A percentile compares a stretch with the other conserved stretches of the same genome.
Evolutionary conservation across 2,113 vertebrate genomes (phyloP).

Genomic region (Orycteropus afer): DNA sequence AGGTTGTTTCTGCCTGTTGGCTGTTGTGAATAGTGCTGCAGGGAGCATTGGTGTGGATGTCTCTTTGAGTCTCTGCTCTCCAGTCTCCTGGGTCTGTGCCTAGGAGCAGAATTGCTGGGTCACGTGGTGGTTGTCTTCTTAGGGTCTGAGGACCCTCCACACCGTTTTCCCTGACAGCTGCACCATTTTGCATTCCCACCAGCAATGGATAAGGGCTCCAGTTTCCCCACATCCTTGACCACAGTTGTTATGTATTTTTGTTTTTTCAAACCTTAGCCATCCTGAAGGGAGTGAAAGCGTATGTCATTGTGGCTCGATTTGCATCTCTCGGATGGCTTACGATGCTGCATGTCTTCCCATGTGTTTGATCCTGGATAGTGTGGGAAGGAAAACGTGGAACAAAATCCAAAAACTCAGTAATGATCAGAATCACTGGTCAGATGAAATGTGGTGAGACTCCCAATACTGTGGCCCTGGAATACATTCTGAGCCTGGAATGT

Average conservation of each 20-base stretch:
- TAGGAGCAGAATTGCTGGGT: neutral
- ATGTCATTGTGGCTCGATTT: neutral
- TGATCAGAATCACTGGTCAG: too few species aligned
- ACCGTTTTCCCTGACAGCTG: neutral
- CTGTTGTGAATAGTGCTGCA: neutral
- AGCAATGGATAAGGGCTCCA: neutral
- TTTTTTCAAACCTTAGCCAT: neutral
- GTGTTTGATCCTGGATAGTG: too few species aligned
- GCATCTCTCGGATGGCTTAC: neutral
- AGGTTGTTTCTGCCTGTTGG: neutral
- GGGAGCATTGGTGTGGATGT: neutral
- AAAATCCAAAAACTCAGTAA: too few species aligned
- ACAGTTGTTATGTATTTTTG: neutral
- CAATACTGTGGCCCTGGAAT: too few species aligned
- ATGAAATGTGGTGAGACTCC: too few species aligned
- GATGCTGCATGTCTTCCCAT: neutral
- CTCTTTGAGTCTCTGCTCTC: neutral
- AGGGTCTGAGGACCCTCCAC: neutral
- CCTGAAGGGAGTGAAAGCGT: neutral
- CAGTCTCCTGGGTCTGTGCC: neutral
- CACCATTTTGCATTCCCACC: neutral
- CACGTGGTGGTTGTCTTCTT: neutral
- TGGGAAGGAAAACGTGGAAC: too few species aligned
- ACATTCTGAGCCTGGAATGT: too few species aligned
- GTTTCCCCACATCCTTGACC: neutral